Evolutionary conservation across 2,888 invertebrate genomes (phyloP).

Genomic region (Aproaerema taeniolella): DNA sequence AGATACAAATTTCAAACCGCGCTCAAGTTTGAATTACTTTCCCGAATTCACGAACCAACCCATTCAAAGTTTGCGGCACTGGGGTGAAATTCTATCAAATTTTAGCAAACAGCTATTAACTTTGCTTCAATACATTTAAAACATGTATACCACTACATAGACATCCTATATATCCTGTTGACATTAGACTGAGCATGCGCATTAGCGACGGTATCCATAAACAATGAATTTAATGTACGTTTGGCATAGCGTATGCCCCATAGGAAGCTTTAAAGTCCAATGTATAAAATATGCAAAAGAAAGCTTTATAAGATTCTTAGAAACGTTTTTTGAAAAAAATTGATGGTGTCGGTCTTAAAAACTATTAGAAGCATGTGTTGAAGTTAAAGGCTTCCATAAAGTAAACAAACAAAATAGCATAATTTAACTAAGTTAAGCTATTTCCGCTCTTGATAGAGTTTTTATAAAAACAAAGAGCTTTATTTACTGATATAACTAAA

Average conservation of each 20-base stretch:
- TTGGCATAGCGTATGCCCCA: background rate
- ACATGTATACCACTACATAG: slow-evolving; percentile 23
- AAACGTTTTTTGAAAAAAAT: too few relatives aligned
- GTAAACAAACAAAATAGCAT: too few relatives aligned
- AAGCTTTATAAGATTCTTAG: too few relatives aligned
- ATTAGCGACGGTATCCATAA: slow-evolving; percentile 52
- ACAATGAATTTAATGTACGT: slow-evolving; percentile 39
- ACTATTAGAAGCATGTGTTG: too few relatives aligned
- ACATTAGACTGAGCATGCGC: slow-evolving; percentile 69
- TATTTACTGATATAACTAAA: too few relatives aligned
- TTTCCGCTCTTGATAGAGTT: too few relatives aligned
- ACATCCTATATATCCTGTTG: slow-evolving; percentile 44
- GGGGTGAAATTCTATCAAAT: slow-evolving; percentile 11
- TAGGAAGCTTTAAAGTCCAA: background rate
- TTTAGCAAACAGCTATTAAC: slow-evolving; percentile 14
- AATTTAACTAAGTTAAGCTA: too few relatives aligned
- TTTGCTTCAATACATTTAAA: slow-evolving; percentile 17
- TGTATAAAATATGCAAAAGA: background rate
- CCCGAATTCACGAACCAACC: slow-evolving; percentile 7
- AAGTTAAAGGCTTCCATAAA: too few relatives aligned
- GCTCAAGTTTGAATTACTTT: slow-evolving; percentile 13
- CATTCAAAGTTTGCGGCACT: slow-evolving; percentile 13
- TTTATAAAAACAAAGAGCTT: too few relatives aligned
- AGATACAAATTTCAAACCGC: slow-evolving; percentile 3
- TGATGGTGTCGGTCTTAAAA: too few relatives aligned